These are phyloP conservation scores for Centroberyx gerrardi DNA, from an alignment of 2,797 vertebrate genomes.

Conservation along the genomic window DNA sequence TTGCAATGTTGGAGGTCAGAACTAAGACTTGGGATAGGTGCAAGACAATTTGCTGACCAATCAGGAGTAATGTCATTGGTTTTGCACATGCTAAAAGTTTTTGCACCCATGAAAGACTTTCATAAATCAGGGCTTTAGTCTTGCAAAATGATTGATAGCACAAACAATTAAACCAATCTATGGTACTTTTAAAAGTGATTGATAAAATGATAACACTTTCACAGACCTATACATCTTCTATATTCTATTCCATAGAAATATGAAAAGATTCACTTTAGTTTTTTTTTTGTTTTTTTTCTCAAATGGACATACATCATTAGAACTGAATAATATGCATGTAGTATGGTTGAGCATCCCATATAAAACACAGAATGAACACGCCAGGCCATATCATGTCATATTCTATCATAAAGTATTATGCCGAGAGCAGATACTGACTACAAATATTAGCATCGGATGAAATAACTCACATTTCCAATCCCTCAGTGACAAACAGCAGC, in stretches of 20 bases:
- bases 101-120: no score
- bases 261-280: no score
- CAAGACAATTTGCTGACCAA: no score
- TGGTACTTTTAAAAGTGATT: not conserved
- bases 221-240: no score
- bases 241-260: no score
- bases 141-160: not conserved
- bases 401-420: not conserved
- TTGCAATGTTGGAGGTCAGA: no score
- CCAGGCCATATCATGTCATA: not conserved
- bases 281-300: no score
- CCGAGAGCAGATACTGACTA: conserved; percentile 23
- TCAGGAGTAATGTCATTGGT: no score
- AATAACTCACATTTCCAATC: conserved; percentile 8
- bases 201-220: no score
- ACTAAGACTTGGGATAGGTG: no score
- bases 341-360: conserved; percentile 9
- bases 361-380: not conserved
- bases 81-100: no score
- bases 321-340: not conserved
- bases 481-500: not conserved
- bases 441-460: conserved; percentile 30
- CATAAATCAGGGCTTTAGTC: not conserved
- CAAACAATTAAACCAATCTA: not conserved
- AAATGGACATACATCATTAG: no score